Conservation (phyloP, 1,140 invertebrate species). For the Lanistes nyassanus region DNA sequence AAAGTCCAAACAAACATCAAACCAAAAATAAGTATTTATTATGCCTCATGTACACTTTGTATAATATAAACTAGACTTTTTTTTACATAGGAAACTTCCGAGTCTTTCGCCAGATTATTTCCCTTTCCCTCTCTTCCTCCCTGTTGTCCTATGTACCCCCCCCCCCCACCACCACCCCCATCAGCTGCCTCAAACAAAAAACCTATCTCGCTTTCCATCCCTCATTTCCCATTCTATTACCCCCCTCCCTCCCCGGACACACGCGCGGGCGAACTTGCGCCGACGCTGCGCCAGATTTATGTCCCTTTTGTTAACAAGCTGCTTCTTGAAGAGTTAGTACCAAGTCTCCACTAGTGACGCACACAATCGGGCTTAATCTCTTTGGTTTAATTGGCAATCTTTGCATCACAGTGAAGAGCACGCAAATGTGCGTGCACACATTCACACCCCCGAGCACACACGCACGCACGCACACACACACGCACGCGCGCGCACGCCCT, state of each 20-base stretch:
- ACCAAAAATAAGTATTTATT: no score
- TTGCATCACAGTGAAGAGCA: not conserved
- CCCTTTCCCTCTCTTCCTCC: not conserved
- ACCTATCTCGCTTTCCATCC: no score
- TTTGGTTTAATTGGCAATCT: not conserved
- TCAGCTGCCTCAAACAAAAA: not conserved
- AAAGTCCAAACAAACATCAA: no score
- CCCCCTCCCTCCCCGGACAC: no score
- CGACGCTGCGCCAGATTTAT: no score
- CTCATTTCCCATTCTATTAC: no score
- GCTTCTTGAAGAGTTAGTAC: no score
- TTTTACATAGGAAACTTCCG: no score
- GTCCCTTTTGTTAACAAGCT: no score
- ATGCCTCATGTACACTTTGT: no score
- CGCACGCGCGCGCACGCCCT: not conserved
- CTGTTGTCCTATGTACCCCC: not conserved
- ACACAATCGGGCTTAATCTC: not conserved
- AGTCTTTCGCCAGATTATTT: not conserved
- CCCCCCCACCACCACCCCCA: not conserved
- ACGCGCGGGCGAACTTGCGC: not conserved
- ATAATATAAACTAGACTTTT: no score
- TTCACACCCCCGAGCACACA: slow-evolving; percentile 1
- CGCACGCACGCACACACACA: slow-evolving; percentile 8
- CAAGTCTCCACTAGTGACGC: not conserved
- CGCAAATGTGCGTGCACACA: not conserved